phyloP scores from a whole-genome alignment of 2,797 vertebrate genomes.

The Liparis tanakae region DNA sequence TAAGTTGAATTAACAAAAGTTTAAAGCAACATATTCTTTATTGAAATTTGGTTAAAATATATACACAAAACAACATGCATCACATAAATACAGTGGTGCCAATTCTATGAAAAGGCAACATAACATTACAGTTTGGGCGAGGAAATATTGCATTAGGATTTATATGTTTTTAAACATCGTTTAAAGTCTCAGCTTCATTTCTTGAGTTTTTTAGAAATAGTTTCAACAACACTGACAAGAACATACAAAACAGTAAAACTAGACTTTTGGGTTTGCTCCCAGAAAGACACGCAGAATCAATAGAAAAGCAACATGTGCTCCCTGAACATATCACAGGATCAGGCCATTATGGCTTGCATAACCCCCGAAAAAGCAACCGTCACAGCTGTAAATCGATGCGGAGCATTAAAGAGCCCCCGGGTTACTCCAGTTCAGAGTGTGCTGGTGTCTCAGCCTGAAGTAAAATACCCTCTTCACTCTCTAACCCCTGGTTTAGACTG shows the following conservation, averaged over 20 bases:
- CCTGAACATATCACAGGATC: constrained; percentile 4
- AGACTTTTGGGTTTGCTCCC: constrained; percentile 6
- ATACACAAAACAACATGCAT: neutral
- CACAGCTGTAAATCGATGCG: neutral
- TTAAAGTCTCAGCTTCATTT: constrained; percentile 3
- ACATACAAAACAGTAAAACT: constrained; percentile 2
- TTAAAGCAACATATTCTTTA: constrained; percentile 61
- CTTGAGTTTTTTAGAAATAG: neutral
- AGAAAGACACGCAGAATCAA: constrained; percentile 5
- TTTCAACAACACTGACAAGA: constrained; percentile 1
- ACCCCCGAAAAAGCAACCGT: neutral
- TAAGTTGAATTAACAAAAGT: neutral
- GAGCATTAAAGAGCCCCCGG: neutral
- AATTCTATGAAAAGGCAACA: constrained; percentile 8
- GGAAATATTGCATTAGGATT: constrained; percentile 3
- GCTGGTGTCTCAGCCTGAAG: constrained; percentile 19
- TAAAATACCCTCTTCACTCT: constrained; percentile 13
- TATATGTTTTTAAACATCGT: constrained; percentile 9
- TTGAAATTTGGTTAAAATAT: constrained; percentile 44
- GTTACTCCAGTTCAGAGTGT: constrained; percentile 43
- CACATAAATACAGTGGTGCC: neutral
- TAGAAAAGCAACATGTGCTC: constrained; percentile 2
- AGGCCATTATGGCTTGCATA: constrained; percentile 2
- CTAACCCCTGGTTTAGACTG: constrained; percentile 37
- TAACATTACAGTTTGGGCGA: neutral